Evolutionary conservation across 2,113 vertebrate genomes (phyloP), one percentile per base, ranked within the genome.

Genomic region (Paralichthys olivaceus): DNA sequence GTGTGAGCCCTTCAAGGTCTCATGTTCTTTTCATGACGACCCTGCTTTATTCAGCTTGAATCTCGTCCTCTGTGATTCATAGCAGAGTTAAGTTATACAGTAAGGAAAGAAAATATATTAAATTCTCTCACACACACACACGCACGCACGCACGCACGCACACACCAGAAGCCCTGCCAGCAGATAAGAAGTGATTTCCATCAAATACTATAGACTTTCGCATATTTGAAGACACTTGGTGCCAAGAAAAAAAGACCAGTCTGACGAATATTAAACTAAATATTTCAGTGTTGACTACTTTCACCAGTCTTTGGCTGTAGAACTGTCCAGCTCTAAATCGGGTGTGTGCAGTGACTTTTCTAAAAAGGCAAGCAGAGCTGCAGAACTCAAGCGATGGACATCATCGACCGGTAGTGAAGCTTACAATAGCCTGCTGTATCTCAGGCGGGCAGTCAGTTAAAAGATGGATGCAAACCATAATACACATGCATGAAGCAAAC

Each of bases 1-100:
- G 17, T 57, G 72, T 63, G 53, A 61, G 73, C 61, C 19, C 77
- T 51, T 83, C n/a, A 5, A 76, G 37, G 45, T 51, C 72, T 87
- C 70, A 60, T 84, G 78, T 86, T 84, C 73, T 82, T 87, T 85
- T 85, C 67, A 87, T 66, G 22, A 68, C 45, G 32, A 57, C 26
- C 65, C 40, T 67, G 40, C 73, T 83, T 77, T 70, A 80, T 83
- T 81, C 82, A 76, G 69, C 43, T 61, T 20, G 8, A 34, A 57
- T 15, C 34, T 58, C 69, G 23, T 62, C 68, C 34, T 59, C 70
- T 75, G 82, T 86, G 72, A 88, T 85, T 77, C 77, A 75, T 54
- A 67, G 26, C 63, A 65, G 58, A 84, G 66, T 75, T 75, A 84
- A 87, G 69, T 68, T 77, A 84, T 72, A 76, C 79, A 88, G 47